These are phyloP conservation scores for Griposia aprilina DNA, from an alignment of 2,888 invertebrate genomes.

Conservation along the genomic window DNA sequence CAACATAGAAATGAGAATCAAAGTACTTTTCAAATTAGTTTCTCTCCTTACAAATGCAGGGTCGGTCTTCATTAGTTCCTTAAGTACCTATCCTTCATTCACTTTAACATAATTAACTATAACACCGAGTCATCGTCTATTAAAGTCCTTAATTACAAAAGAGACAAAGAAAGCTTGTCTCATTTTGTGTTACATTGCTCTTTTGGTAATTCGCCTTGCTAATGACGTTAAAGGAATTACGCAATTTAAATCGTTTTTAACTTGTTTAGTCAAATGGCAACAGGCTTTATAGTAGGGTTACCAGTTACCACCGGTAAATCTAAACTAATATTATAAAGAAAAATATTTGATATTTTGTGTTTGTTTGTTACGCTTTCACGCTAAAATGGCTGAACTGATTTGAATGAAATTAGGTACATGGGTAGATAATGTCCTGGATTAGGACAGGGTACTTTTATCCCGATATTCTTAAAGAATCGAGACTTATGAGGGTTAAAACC, in stretches of 20 bases:
- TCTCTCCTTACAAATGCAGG: conserved; percentile 31
- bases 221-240: conserved; percentile 1
- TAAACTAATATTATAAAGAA: too few relatives aligned
- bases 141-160: conserved; percentile 41
- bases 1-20: conserved; percentile 32
- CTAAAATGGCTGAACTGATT: too few relatives aligned
- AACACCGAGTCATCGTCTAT: conserved; percentile 27
- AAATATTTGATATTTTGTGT: too few relatives aligned
- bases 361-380: too few relatives aligned
- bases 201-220: conserved; percentile 24
- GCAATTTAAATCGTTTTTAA: conserved; percentile 42
- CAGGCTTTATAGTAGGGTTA: too few relatives aligned
- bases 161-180: conserved; percentile 27
- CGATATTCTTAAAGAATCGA: too few relatives aligned
- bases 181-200: conserved; percentile 34
- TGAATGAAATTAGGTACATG: too few relatives aligned
- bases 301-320: too few relatives aligned
- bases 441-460: too few relatives aligned
- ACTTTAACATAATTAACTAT: conserved; percentile 39
- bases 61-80: conserved; percentile 19
- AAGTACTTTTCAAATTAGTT: conserved; percentile 16
- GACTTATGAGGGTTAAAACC: too few relatives aligned
- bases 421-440: too few relatives aligned
- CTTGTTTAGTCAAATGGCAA: conserved; percentile 30
- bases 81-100: conserved; percentile 24